These are phyloP conservation scores for Zootermopsis nevadensis DNA, from an alignment of 2,888 invertebrate genomes.

Conservation along the genomic window DNA sequence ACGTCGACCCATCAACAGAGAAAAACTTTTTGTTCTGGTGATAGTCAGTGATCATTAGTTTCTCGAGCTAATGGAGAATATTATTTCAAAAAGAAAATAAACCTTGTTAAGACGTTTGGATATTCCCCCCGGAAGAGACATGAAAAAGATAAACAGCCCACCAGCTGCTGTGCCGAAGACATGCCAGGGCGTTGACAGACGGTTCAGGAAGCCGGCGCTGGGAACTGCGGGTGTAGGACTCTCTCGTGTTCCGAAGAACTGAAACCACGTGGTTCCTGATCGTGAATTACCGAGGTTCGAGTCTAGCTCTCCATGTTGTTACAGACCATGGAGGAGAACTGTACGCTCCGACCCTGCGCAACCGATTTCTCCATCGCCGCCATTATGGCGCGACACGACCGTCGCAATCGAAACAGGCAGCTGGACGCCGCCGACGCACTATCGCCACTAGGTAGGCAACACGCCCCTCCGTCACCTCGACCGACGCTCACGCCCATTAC, in stretches of 20 bases:
- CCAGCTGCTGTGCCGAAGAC: background rate
- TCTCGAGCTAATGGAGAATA: background rate
- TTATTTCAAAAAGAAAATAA: too few species aligned
- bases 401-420: constrained; percentile 56
- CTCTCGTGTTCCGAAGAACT: background rate
- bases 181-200: background rate
- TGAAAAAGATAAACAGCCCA: too few species aligned
- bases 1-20: background rate
- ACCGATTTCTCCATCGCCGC: constrained; percentile 97
- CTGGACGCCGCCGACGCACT: constrained; percentile 54
- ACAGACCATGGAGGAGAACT: constrained; percentile 51
- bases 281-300: constrained; percentile 8
- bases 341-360: constrained; percentile 75
- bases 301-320: background rate
- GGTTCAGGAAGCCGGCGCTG: background rate
- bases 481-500: too few species aligned
- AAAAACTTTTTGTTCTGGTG: background rate
- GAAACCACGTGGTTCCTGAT: constrained; percentile 12
- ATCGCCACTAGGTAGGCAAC: constrained; percentile 62
- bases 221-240: background rate
- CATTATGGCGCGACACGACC: constrained; percentile 84
- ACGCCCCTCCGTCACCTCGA: background rate
- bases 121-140: too few species aligned
- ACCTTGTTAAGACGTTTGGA: too few species aligned
- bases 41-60: background rate